A percentile compares a stretch with the other conserved stretches of the same genome.
These are phyloP conservation scores for Chaetophractus vellerosus DNA, from an alignment of 2,797 vertebrate genomes.

Conservation along the genomic window DNA sequence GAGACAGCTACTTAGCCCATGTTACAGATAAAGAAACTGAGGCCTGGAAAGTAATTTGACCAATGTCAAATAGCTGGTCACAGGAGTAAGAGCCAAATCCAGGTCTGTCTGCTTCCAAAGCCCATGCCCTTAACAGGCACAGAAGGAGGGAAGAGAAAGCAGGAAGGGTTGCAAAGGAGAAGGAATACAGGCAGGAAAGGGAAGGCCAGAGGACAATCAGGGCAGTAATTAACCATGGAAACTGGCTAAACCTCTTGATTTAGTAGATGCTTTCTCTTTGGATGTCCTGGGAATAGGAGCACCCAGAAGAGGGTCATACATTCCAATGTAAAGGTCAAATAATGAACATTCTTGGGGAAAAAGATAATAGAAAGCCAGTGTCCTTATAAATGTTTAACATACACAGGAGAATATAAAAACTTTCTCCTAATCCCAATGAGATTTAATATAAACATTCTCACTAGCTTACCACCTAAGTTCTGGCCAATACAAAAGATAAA, in stretches of 20 bases:
- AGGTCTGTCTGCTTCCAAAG: neutral
- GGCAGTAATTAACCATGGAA: neutral
- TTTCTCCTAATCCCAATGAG: neutral
- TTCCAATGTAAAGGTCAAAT: neutral
- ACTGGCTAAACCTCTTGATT: neutral
- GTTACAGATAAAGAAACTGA: neutral
- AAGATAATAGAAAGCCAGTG: neutral
- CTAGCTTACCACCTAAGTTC: neutral
- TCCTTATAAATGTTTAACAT: slow-evolving; percentile 34
- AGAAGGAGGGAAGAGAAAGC: neutral
- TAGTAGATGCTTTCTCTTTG: neutral
- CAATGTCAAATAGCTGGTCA: neutral
- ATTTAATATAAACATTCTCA: slow-evolving; percentile 29
- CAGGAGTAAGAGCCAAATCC: neutral
- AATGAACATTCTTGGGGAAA: neutral
- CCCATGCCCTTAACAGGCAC: neutral
- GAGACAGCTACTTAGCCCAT: neutral
- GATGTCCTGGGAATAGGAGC: neutral
- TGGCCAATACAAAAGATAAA: neutral
- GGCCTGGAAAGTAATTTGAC: neutral
- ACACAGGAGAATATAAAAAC: neutral
- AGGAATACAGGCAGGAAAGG: neutral
- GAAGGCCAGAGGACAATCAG: neutral
- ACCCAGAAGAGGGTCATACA: neutral
- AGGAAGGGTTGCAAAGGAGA: neutral